phyloP scores from a whole-genome alignment of 2,113 vertebrate genomes.

The Corythornis madagascariensis region DNA sequence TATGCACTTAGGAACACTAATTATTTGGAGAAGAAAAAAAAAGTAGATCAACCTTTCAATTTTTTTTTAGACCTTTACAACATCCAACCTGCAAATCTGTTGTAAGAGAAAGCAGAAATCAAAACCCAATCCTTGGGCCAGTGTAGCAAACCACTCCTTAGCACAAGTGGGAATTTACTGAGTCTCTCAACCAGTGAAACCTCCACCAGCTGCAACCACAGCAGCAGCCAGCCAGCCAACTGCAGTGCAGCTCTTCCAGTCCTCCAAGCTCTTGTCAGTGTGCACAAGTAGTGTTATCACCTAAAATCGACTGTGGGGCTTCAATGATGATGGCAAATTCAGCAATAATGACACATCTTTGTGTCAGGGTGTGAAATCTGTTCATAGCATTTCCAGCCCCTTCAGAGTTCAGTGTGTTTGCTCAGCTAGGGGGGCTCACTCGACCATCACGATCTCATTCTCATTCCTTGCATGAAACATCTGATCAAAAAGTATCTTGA shows the following conservation, averaged over 20 bases:
- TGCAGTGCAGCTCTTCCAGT: neutral
- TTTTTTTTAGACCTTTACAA: neutral
- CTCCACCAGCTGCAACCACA: neutral
- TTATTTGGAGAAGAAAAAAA: neutral
- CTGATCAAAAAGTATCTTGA: neutral
- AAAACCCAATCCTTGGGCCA: neutral
- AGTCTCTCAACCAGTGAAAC: neutral
- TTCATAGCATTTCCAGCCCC: conserved; percentile 2
- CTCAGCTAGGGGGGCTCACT: neutral
- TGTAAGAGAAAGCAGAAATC: neutral
- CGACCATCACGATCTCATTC: fast-evolving
- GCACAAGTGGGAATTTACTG: neutral
- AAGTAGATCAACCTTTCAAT: neutral
- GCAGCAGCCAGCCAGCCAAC: neutral
- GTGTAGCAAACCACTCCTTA: neutral
- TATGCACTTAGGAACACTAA: neutral
- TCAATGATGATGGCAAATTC: conserved; percentile 45
- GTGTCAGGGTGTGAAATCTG: conserved; percentile 35
- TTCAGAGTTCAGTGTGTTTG: neutral
- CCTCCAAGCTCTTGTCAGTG: neutral
- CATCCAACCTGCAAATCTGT: neutral
- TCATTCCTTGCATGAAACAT: neutral
- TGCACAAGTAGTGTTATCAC: neutral
- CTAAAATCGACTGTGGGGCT: conserved; percentile 9
- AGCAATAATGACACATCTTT: conserved; percentile 43